Evolutionary conservation across 2,797 vertebrate species (phyloP), one percentile per base, ranked within the genome.

Genomic region (Anguilla obscura): DNA sequence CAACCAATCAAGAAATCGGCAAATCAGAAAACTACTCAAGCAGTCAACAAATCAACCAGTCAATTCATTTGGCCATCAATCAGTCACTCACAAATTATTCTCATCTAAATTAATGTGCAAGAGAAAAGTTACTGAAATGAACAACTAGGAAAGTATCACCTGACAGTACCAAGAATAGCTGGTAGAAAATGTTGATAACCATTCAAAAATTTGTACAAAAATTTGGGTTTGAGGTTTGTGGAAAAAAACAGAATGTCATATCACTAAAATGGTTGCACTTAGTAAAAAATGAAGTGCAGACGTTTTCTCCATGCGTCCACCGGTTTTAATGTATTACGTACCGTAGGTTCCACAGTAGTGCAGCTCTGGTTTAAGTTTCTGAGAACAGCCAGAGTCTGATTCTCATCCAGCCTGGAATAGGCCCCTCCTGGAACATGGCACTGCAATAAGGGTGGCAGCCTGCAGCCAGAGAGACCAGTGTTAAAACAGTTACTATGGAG

Each of bases 371-470:
- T 88, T 10, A 90, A 85, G 66, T 60, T 90, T 9, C 0, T 14
- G 24, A 89, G 83, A 71, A 91, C 14, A 12, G 0, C 14, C 45
- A 45, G 50, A 66, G 71, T 40, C 48, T 87, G 10, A 87, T 0
- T 74, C 36, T 89, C 60, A 18, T n/a, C 80, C 27, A 90, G 48
- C 6, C 6, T 7, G 76, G 63, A 74, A 45, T 86, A 90, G 16
- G 0, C 21, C 9, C 30, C 24, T 0, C 16, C 80, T 14, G 89
- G 89, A 40, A 87, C 88, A 56, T 30, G 18, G 21, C 90, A 91
- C 54, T 87, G 90, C 5, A 91, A 80, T 36, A 24, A 0, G 5
- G 50, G 33, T 21, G 90, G 90, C 71, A 91, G 87, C 3, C 88
- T 91, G 30, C 1, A 24, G 18, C 24, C n/a, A 36, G 14, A 36